phyloP scores from a whole-genome alignment of 1,140 invertebrate species.

The Dendrolimus punctatus region DNA sequence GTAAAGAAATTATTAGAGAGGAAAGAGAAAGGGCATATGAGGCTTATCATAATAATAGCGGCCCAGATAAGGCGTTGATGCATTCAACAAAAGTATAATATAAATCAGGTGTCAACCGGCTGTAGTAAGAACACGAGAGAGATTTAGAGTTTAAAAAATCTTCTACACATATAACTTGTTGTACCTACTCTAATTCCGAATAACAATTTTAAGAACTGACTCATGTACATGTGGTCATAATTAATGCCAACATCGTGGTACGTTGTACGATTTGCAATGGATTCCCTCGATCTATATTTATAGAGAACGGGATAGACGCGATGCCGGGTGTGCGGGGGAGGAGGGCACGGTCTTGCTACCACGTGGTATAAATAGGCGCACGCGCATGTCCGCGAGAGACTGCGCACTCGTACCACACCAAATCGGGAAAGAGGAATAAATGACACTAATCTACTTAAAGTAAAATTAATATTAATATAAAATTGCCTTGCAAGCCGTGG shows the following conservation, averaged over 20 bases:
- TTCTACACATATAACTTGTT: too few species aligned
- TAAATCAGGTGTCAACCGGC: too few species aligned
- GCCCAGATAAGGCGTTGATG: too few species aligned
- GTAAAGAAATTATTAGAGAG: too few species aligned
- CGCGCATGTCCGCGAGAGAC: constrained; percentile 28
- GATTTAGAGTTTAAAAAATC: too few species aligned
- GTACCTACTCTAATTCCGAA: too few species aligned
- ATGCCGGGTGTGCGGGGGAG: constrained; percentile 11
- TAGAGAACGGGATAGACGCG: constrained; percentile 29
- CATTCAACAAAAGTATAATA: too few species aligned
- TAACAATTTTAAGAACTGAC: constrained; percentile 4
- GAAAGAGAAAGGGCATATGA: too few species aligned
- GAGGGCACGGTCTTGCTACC: constrained; percentile 13
- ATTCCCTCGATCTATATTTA: constrained; percentile 52
- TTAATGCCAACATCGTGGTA: constrained; percentile 6
- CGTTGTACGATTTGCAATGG: constrained; percentile 34
- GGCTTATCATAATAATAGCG: too few species aligned
- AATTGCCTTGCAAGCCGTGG: neutral
- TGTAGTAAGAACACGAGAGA: too few species aligned
- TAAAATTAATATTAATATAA: neutral
- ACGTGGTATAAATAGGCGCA: constrained; percentile 52
- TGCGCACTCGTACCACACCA: constrained; percentile 35
- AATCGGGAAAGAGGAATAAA: constrained; percentile 51
- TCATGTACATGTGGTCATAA: constrained; percentile 10
- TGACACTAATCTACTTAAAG: constrained; percentile 13